phyloP scores from a whole-genome alignment of 2,888 invertebrate genomes.

The Chrysotoxum bicinctum region DNA sequence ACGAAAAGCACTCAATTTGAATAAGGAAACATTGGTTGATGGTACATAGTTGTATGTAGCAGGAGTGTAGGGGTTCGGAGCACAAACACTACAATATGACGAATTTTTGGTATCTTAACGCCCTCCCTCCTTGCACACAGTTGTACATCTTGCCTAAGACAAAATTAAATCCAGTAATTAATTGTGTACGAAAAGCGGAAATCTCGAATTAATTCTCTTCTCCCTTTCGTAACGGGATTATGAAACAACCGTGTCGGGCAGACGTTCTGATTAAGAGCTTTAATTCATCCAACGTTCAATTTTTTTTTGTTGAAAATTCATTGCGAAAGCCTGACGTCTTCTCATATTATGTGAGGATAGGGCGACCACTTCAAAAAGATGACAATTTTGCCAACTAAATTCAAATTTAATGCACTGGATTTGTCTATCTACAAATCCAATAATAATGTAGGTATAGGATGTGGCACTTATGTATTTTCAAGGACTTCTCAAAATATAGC shows the following conservation, averaged over 20 bases:
- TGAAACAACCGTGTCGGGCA: constrained; percentile 49
- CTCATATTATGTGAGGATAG: constrained; percentile 3
- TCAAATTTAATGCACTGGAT: too few relatives aligned
- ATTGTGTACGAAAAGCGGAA: constrained; percentile 66
- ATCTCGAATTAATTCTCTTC: constrained; percentile 65
- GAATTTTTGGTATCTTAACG: constrained; percentile 12
- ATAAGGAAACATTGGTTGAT: constrained; percentile 53
- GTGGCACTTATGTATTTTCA: too few relatives aligned
- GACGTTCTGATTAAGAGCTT: constrained; percentile 60
- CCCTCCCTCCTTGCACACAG: constrained; percentile 21
- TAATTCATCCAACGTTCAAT: constrained; percentile 1
- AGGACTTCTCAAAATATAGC: too few relatives aligned
- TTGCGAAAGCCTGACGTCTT: not conserved
- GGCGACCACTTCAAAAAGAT: constrained; percentile 5
- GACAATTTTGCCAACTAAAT: not conserved
- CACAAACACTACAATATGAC: not conserved
- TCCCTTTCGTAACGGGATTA: constrained; percentile 43
- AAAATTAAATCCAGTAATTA: constrained; percentile 67
- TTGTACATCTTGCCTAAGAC: constrained; percentile 33
- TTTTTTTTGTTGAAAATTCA: not conserved
- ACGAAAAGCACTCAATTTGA: constrained; percentile 52
- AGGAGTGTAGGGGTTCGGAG: not conserved
- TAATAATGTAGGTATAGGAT: too few relatives aligned
- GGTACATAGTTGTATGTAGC: not conserved
- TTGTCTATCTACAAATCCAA: too few relatives aligned